Conservation (phyloP, 2,888 invertebrate species). For the Rotaria magnacalcarata region DNA sequence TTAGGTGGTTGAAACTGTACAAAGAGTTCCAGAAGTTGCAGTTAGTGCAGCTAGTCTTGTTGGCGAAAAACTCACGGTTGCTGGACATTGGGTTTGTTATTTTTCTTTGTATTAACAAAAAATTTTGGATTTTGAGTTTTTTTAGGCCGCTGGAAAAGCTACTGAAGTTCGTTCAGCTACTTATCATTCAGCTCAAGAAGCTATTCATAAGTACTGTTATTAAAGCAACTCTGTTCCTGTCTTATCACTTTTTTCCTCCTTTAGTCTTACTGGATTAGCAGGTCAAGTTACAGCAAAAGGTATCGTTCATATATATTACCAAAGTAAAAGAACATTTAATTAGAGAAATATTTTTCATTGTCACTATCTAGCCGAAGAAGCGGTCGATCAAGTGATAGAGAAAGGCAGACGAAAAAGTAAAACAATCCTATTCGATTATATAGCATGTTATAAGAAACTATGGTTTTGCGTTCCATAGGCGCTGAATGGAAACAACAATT, state of each 20-base stretch:
- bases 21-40: background rate
- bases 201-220: background rate
- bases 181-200: background rate
- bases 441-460: background rate
- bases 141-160: background rate
- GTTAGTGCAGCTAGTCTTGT: background rate
- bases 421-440: too few relatives aligned
- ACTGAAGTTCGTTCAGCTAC: background rate
- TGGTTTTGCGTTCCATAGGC: background rate
- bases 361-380: background rate
- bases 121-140: background rate
- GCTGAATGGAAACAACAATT: background rate
- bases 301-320: background rate
- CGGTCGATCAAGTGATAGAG: background rate
- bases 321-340: background rate
- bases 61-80: background rate
- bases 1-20: conserved; percentile 26
- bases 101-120: background rate
- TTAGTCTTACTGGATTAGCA: background rate
- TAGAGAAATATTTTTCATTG: background rate
- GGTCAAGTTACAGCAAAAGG: background rate
- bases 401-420: background rate
- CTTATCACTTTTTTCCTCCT: background rate
- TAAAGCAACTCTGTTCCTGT: background rate
- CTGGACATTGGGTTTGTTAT: background rate